Conservation (phyloP, 2,797 vertebrate genomes). For the Acrocephalus scirpaceus region DNA sequence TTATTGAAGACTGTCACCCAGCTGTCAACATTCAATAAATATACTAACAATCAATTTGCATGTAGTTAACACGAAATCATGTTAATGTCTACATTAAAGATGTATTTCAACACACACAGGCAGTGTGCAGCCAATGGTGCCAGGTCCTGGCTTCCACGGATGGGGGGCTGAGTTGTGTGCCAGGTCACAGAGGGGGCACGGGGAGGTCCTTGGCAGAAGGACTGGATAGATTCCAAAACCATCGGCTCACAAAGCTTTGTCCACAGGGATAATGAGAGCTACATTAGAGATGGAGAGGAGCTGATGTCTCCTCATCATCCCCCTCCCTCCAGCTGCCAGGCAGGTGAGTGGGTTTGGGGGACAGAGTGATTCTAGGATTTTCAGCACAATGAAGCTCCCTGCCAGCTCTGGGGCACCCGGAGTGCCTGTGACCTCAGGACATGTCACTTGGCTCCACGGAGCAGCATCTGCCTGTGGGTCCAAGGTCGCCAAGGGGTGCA, state of each 20-base stretch:
- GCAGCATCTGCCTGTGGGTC: background rate
- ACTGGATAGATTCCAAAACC: background rate
- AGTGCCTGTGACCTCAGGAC: background rate
- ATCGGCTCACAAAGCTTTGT: background rate
- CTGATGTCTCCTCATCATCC: background rate
- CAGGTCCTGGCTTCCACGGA: background rate
- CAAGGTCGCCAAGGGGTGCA: background rate
- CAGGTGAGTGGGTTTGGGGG: background rate
- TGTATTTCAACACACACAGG: background rate
- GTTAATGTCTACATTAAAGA: constrained; percentile 20
- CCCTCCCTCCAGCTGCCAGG: background rate
- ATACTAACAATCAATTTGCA: constrained; percentile 41
- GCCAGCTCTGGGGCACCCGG: background rate
- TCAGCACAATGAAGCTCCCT: background rate
- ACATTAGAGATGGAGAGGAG: background rate
- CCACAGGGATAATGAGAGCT: background rate
- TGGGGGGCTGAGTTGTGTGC: accelerated
- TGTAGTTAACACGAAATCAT: background rate
- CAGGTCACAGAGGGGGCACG: background rate
- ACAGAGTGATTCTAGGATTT: background rate
- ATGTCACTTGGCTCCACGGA: background rate
- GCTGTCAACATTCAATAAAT: constrained; percentile 53
- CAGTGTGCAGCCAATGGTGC: background rate
- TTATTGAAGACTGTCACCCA: constrained; percentile 40
- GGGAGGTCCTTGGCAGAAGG: background rate